Evolutionary conservation across 2,888 invertebrate genomes (phyloP).

Genomic region (Charanyca ferruginea): DNA sequence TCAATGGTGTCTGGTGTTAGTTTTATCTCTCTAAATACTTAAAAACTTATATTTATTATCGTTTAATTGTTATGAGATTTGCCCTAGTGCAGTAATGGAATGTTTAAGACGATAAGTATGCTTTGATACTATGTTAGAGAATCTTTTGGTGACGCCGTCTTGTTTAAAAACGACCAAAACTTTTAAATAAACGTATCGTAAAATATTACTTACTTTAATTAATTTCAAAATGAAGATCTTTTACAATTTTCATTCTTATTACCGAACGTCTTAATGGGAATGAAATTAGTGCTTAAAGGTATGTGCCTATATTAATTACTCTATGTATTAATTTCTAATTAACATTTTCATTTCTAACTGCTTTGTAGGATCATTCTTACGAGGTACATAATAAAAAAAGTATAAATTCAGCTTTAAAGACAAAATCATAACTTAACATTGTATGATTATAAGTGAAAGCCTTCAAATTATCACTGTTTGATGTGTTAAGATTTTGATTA

Average conservation of each 20-base stretch:
- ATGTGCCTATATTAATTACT: neutral
- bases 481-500: slow-evolving; percentile 40
- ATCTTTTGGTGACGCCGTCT: no score
- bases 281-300: neutral
- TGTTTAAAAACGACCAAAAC: no score
- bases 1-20: slow-evolving; percentile 21
- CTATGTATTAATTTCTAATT: neutral
- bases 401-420: slow-evolving; percentile 23
- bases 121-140: no score
- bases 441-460: slow-evolving; percentile 6
- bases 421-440: slow-evolving; percentile 11
- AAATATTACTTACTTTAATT: neutral
- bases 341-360: neutral
- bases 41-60: neutral
- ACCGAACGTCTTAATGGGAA: neutral
- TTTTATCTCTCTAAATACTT: slow-evolving; percentile 12
- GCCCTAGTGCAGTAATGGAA: neutral
- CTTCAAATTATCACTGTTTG: slow-evolving; percentile 23
- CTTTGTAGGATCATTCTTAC: no score
- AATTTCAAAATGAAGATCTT: neutral
- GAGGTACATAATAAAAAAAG: neutral
- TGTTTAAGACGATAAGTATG: no score
- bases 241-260: neutral
- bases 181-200: no score
- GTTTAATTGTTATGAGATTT: neutral